Conservation (phyloP, 1,140 invertebrate genomes). For the Caerostris extrusa region DNA sequence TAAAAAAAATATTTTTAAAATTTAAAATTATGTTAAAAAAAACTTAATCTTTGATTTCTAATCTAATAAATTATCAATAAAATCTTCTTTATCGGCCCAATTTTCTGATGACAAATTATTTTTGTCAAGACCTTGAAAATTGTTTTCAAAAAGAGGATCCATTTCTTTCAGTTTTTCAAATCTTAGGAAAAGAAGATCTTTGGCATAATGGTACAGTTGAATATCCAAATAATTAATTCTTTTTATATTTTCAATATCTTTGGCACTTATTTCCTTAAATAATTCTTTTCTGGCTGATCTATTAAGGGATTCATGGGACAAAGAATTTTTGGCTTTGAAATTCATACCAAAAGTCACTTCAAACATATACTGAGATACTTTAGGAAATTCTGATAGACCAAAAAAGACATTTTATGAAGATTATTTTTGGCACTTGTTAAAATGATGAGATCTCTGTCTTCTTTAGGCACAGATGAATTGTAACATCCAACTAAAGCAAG, state of each 20-base stretch:
- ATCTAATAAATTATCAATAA: slow-evolving; percentile 70
- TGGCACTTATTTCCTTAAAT: slow-evolving; percentile 77
- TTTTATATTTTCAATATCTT: slow-evolving; percentile 79
- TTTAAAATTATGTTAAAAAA: not conserved
- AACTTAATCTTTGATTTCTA: not conserved
- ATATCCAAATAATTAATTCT: slow-evolving; percentile 81
- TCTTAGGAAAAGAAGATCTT: slow-evolving; percentile 81
- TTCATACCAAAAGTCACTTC: slow-evolving; percentile 81
- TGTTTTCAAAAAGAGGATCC: slow-evolving; percentile 90
- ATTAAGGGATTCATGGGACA: slow-evolving; percentile 24
- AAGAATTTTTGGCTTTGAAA: slow-evolving; percentile 75
- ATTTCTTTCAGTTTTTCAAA: slow-evolving; percentile 87
- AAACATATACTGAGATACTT: slow-evolving; percentile 81
- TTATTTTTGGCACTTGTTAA: slow-evolving; percentile 82
- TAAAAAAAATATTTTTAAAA: no score
- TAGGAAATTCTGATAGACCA: slow-evolving; percentile 82
- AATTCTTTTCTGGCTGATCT: slow-evolving; percentile 76
- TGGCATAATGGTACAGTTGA: slow-evolving; percentile 82
- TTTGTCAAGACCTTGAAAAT: slow-evolving; percentile 78
- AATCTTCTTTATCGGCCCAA: slow-evolving; percentile 78
- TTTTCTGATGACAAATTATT: slow-evolving; percentile 69
- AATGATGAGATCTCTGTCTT: slow-evolving; percentile 79
- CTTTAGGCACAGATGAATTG: slow-evolving; percentile 79
- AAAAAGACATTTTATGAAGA: slow-evolving; percentile 81
- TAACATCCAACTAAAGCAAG: slow-evolving; percentile 82